Percentiles rank a stretch among this genome's conserved stretches.
Evolutionary conservation across 1,140 invertebrate genomes (phyloP).

Genomic region (Aradophagus sp.): DNA sequence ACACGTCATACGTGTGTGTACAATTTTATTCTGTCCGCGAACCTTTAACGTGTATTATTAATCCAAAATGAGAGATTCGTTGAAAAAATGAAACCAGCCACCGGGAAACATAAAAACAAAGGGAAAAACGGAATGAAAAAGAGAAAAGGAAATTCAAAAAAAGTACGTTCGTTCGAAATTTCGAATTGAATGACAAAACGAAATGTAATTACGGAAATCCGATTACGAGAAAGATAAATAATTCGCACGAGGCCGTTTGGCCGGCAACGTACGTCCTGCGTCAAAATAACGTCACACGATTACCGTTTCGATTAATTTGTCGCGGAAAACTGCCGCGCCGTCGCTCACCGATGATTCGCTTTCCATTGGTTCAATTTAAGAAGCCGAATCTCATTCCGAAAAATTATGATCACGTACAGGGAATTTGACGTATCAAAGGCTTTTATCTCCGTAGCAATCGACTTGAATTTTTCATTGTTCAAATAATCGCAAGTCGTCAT

Average conservation of each 20-base stretch:
- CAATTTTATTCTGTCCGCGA: conserved; percentile 9
- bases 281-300: conserved; percentile 19
- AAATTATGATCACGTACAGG: conserved; percentile 36
- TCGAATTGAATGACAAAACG: too few relatives aligned
- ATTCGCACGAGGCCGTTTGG: too few relatives aligned
- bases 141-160: not conserved
- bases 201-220: too few relatives aligned
- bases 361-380: conserved; percentile 27
- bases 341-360: conserved; percentile 26
- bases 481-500: conserved; percentile 15
- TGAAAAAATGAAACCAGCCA: not conserved
- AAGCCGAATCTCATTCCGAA: conserved; percentile 34
- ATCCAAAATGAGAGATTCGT: not conserved
- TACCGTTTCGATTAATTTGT: conserved; percentile 18
- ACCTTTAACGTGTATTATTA: conserved; percentile 13
- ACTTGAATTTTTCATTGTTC: conserved; percentile 28
- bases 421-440: conserved; percentile 36
- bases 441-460: conserved; percentile 37
- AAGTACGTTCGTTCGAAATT: not conserved
- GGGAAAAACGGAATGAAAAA: not conserved
- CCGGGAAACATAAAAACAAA: too few relatives aligned
- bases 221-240: too few relatives aligned
- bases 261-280: not conserved
- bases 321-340: conserved; percentile 8
- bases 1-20: conserved; percentile 1